Percentiles rank a stretch among this genome's conserved stretches.
These are phyloP conservation scores for Polia nebulosa DNA, from an alignment of 2,888 invertebrate species.

Conservation along the genomic window DNA sequence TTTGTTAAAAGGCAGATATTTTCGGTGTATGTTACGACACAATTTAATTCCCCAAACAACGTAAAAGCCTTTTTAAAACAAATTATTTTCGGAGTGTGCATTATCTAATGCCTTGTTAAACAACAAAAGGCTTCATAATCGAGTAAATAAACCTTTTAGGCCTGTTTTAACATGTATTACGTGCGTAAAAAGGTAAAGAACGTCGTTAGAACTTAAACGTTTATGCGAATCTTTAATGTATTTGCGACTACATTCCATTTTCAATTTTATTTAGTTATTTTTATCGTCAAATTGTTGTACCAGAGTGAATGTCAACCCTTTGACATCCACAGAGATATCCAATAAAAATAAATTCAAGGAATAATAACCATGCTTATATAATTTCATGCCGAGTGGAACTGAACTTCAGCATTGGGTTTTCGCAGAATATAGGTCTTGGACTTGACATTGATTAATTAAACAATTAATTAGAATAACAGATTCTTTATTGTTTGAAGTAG, in stretches of 20 bases:
- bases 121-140: constrained; percentile 69
- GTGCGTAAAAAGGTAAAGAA: constrained; percentile 71
- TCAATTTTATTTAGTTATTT: constrained; percentile 30
- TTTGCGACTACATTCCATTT: constrained; percentile 50
- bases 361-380: constrained; percentile 9
- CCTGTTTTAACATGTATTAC: constrained; percentile 67
- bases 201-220: constrained; percentile 55
- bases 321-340: constrained; percentile 9
- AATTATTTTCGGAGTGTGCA: constrained; percentile 59
- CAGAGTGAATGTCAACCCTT: constrained; percentile 14
- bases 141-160: constrained; percentile 73
- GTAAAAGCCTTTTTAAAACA: constrained; percentile 52
- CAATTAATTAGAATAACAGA: constrained; percentile 37
- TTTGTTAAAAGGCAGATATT: constrained; percentile 44
- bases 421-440: constrained; percentile 1
- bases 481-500: constrained; percentile 24
- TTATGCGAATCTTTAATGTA: constrained; percentile 56
- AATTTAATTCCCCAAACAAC: constrained; percentile 49
- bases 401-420: constrained; percentile 31
- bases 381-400: background rate
- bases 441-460: constrained; percentile 38
- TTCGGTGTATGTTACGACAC: constrained; percentile 46
- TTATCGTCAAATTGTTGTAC: constrained; percentile 37
- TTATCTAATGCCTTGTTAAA: constrained; percentile 69
- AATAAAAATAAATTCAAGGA: background rate